phyloP scores from a whole-genome alignment of 2,888 invertebrate species.

The Rotaria sp. region DNA sequence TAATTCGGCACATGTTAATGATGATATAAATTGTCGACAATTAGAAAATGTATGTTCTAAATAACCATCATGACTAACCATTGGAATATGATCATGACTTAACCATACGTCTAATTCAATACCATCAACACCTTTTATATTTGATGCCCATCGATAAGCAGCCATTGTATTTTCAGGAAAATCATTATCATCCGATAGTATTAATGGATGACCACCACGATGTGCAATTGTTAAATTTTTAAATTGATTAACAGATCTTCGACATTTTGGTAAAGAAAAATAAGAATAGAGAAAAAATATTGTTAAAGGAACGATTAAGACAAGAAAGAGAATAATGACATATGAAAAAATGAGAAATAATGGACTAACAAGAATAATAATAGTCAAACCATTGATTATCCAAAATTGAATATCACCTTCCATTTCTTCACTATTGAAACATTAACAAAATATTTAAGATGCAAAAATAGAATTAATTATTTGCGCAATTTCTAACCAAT shows the following conservation, averaged over 20 bases:
- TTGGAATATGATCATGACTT: neutral
- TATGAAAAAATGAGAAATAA: neutral
- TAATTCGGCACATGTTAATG: neutral
- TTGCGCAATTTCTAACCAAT: too few species aligned
- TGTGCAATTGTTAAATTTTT: neutral
- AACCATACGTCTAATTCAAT: conserved; percentile 11
- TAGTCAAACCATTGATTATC: neutral
- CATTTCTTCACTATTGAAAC: neutral
- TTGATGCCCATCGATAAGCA: conserved; percentile 13
- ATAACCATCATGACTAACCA: neutral
- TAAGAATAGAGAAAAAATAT: neutral
- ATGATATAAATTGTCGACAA: neutral
- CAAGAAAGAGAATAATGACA: neutral
- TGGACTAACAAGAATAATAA: neutral
- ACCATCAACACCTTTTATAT: neutral
- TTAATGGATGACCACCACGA: neutral
- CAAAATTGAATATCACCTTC: neutral
- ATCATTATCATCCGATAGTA: neutral
- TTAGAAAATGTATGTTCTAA: neutral
- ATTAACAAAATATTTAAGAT: too few species aligned
- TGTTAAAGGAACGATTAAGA: neutral
- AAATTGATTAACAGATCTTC: neutral
- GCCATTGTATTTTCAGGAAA: conserved; percentile 3
- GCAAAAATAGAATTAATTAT: too few species aligned
- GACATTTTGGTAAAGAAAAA: neutral